A percentile compares a stretch with the other conserved stretches of the same genome.
phyloP scores from a whole-genome alignment of 2,113 vertebrate genomes.

The Sylvia atricapilla region DNA sequence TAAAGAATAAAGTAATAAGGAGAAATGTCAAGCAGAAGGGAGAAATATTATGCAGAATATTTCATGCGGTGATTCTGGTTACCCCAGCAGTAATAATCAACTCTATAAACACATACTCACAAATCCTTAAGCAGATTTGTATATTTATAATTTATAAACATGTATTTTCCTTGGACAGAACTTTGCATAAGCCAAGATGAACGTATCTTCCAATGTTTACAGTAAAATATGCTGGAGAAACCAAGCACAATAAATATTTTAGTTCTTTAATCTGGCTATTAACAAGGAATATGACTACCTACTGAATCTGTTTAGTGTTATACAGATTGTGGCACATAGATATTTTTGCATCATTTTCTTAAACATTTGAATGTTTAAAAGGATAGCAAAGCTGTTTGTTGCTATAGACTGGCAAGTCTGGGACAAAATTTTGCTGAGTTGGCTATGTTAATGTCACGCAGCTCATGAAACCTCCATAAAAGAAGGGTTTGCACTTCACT shows the following conservation, averaged over 20 bases:
- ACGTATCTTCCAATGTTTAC: slow-evolving; percentile 4
- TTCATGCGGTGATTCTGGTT: slow-evolving; percentile 10
- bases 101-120: slow-evolving; percentile 16
- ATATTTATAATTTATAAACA: slow-evolving; percentile 62
- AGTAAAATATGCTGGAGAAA: slow-evolving; percentile 24
- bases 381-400: neutral
- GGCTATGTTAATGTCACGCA: neutral
- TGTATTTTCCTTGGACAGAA: slow-evolving; percentile 55
- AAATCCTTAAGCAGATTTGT: slow-evolving; percentile 50
- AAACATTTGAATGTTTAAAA: neutral
- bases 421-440: neutral
- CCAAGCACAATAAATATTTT: slow-evolving; percentile 51
- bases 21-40: slow-evolving; percentile 62
- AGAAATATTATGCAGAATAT: slow-evolving; percentile 11
- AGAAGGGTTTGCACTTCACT: neutral
- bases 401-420: neutral
- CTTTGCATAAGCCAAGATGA: neutral
- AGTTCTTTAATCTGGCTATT: slow-evolving; percentile 27
- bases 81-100: slow-evolving; percentile 36
- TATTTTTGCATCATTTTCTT: neutral
- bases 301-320: neutral
- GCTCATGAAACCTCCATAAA: neutral
- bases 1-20: slow-evolving; percentile 53
- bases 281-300: slow-evolving; percentile 6
- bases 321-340: neutral